These are phyloP conservation scores for Sinocyclocheilus anshuiensis DNA, from an alignment of 2,113 vertebrate genomes.

Conservation along the genomic window DNA sequence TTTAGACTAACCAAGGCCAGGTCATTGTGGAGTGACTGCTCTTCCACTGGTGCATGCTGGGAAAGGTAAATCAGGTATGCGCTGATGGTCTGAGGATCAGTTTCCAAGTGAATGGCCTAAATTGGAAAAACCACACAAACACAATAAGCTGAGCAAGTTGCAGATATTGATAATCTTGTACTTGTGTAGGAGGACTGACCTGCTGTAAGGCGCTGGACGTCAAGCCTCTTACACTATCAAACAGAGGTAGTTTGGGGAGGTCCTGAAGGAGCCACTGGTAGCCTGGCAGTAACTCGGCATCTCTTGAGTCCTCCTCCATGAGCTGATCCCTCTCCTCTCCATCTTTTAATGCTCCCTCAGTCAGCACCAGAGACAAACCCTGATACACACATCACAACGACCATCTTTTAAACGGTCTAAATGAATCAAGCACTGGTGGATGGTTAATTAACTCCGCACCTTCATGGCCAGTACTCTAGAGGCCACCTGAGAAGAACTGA, in stretches of 20 bases:
- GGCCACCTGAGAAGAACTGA: constrained; percentile 96
- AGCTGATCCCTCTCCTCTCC: constrained; percentile 89
- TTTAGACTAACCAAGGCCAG: constrained; percentile 86
- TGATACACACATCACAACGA: constrained; percentile 54
- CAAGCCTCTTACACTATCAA: constrained; percentile 87
- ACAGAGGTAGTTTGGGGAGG: constrained; percentile 89
- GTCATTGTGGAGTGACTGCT: constrained; percentile 91
- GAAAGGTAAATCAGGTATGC: constrained; percentile 97
- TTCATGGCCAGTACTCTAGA: constrained; percentile 95
- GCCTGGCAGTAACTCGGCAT: constrained; percentile 82
- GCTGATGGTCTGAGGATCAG: constrained; percentile 93
- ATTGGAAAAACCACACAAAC: constrained; percentile 1
- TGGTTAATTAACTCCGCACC: constrained; percentile 68
- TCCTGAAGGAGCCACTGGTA: constrained; percentile 96
- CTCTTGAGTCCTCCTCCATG: constrained; percentile 87
- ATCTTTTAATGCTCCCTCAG: constrained; percentile 85
- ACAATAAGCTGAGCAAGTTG: not conserved
- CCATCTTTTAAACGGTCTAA: not conserved
- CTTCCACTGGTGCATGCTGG: constrained; percentile 93
- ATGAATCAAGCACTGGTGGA: not conserved
- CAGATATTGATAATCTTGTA: not conserved
- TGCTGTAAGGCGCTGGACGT: constrained; percentile 92
- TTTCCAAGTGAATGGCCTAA: constrained; percentile 97
- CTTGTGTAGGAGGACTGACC: constrained; percentile 68
- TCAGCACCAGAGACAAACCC: constrained; percentile 93